Percentiles rank a stretch among this genome's conserved stretches.
phyloP scores from a whole-genome alignment of 2,888 invertebrate genomes.

The Coelinius sp. region DNA sequence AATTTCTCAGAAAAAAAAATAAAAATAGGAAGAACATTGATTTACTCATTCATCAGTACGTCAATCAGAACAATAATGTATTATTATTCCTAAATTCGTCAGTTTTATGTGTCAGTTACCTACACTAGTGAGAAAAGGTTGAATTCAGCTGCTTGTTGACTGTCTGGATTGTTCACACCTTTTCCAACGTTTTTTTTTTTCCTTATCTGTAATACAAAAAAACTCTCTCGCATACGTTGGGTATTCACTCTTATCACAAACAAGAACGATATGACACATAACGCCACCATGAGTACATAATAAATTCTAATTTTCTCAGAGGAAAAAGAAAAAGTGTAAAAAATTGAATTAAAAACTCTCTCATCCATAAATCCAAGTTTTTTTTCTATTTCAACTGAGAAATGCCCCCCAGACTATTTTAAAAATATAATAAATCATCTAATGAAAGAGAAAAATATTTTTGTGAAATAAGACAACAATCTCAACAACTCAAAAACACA shows the following conservation, averaged over 20 bases:
- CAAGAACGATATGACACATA: slow-evolving; percentile 11
- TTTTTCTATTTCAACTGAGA: background rate
- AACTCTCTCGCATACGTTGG: slow-evolving; percentile 19
- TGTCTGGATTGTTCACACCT: slow-evolving; percentile 22
- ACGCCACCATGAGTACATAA: background rate
- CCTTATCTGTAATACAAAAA: slow-evolving; percentile 31
- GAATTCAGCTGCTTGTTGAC: slow-evolving; percentile 11
- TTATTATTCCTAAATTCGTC: background rate
- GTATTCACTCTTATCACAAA: slow-evolving; percentile 15
- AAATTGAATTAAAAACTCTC: background rate
- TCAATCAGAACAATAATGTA: background rate
- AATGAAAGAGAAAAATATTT: background rate
- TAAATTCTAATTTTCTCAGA: background rate
- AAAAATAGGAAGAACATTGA: background rate
- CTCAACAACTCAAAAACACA: background rate
- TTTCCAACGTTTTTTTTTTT: slow-evolving; percentile 14
- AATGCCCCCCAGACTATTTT: background rate
- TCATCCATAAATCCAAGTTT: slow-evolving; percentile 13
- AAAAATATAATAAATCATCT: background rate
- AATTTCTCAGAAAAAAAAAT: background rate
- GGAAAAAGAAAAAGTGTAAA: background rate
- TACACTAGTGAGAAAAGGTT: slow-evolving; percentile 3
- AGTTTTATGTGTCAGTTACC: background rate
- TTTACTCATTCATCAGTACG: slow-evolving; percentile 4
- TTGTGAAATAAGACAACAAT: background rate